These are phyloP conservation scores for Sclerurus mexicanus DNA, from an alignment of 2,113 vertebrate species.

Conservation along the genomic window DNA sequence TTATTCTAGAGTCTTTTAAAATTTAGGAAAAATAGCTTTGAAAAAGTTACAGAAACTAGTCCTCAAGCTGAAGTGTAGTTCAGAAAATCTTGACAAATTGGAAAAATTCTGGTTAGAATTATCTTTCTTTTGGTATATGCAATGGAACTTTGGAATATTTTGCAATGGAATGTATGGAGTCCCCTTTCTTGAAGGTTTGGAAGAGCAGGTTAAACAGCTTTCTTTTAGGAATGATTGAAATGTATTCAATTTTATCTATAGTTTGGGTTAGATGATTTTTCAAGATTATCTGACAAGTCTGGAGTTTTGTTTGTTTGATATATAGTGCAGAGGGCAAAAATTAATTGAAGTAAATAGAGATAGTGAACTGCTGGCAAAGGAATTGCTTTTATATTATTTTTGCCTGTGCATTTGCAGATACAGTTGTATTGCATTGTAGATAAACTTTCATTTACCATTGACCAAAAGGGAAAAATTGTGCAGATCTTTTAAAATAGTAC, in stretches of 20 bases:
- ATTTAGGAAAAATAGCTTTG: background rate
- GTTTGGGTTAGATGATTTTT: background rate
- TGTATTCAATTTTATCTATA: background rate
- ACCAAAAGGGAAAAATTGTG: background rate
- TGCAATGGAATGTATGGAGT: background rate
- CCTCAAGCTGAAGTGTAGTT: background rate
- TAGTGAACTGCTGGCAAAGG: background rate
- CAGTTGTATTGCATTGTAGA: background rate
- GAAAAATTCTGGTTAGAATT: background rate
- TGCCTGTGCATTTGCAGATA: background rate
- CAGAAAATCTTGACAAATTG: background rate
- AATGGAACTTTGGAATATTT: background rate
- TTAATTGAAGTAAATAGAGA: background rate
- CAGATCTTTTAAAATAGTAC: background rate
- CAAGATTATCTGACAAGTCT: background rate
- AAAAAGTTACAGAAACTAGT: background rate
- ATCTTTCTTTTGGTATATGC: rapidly evolving
- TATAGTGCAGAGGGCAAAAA: background rate
- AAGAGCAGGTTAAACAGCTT: background rate
- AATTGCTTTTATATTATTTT: background rate
- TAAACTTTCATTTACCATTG: background rate
- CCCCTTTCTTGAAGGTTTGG: background rate
- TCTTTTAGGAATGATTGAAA: background rate
- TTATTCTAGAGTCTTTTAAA: background rate
- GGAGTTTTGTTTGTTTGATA: background rate